Evolutionary conservation across 2,113 vertebrate genomes (phyloP).

Genomic region (Hylia prasina): DNA sequence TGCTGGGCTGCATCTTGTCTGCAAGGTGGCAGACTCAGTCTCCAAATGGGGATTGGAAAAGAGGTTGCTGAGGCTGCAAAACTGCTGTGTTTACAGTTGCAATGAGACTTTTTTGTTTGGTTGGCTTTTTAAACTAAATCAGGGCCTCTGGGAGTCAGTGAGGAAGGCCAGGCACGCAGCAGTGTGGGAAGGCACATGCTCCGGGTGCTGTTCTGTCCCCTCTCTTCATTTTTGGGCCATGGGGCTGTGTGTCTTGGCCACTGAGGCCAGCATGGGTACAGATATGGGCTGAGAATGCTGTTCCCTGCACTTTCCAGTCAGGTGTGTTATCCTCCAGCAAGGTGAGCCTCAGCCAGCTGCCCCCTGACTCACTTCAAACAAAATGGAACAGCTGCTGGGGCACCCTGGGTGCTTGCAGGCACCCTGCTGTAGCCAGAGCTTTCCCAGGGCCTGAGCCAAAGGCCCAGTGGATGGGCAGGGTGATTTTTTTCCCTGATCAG

Average conservation of each 20-base stretch:
- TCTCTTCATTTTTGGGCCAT: neutral
- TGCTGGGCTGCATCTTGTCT: neutral
- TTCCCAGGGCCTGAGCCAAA: neutral
- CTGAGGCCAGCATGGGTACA: rapidly evolving
- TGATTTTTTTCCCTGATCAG: neutral
- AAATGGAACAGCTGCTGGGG: neutral
- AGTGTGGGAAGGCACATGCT: neutral
- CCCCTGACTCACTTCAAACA: neutral
- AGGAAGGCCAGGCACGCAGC: neutral
- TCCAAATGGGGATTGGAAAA: neutral
- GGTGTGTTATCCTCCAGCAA: neutral
- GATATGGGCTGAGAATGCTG: neutral
- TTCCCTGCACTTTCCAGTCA: neutral
- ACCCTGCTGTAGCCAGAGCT: neutral
- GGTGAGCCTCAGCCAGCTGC: neutral
- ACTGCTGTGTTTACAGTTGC: neutral
- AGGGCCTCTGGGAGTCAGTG: neutral
- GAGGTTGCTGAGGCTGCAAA: neutral
- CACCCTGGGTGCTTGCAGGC: neutral
- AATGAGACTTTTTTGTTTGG: neutral
- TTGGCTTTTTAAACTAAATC: neutral
- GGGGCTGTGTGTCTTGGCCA: neutral
- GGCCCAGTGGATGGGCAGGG: neutral
- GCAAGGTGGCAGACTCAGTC: neutral
- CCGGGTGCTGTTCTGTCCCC: neutral